These are phyloP conservation scores for Aleiodes leptofemur DNA, from an alignment of 2,888 invertebrate species.

Conservation along the genomic window DNA sequence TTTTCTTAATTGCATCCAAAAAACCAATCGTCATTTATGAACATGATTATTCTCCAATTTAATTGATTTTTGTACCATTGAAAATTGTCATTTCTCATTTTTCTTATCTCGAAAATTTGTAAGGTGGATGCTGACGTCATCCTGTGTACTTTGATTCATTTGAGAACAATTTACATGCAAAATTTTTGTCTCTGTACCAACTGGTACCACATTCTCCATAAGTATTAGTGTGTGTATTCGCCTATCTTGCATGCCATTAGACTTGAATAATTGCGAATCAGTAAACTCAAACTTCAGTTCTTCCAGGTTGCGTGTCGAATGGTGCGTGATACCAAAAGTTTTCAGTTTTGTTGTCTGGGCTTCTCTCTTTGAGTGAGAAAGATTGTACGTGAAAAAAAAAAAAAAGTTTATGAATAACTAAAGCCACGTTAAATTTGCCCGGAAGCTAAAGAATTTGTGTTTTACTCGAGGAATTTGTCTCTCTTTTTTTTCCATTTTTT, in stretches of 20 bases:
- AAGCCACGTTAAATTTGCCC: conserved; percentile 8
- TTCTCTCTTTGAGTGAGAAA: conserved; percentile 9
- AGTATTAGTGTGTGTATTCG: not conserved
- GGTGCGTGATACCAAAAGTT: conserved; percentile 37
- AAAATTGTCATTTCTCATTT: too few species aligned
- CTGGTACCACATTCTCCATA: conserved; percentile 19
- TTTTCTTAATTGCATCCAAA: too few species aligned
- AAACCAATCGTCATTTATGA: too few species aligned
- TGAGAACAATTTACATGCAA: not conserved
- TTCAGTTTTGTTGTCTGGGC: conserved; percentile 18
- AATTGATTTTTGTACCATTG: too few species aligned
- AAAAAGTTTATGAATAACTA: conserved; percentile 8
- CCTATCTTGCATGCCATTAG: conserved; percentile 33
- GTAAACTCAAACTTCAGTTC: conserved; percentile 13
- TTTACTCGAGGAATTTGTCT: conserved; percentile 9
- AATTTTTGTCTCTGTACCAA: conserved; percentile 35
- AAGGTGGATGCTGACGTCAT: too few species aligned
- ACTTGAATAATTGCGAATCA: conserved; percentile 29
- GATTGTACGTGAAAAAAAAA: not conserved
- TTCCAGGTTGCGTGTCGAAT: conserved; percentile 24
- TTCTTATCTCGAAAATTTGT: too few species aligned
- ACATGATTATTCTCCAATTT: too few species aligned
- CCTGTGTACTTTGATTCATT: not conserved
- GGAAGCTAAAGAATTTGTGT: conserved; percentile 8
- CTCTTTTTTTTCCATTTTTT: not conserved